Percentiles rank a stretch among this genome's conserved stretches.
Conservation (phyloP, 2,113 vertebrate genomes). For the Dascyllus trimaculatus region DNA sequence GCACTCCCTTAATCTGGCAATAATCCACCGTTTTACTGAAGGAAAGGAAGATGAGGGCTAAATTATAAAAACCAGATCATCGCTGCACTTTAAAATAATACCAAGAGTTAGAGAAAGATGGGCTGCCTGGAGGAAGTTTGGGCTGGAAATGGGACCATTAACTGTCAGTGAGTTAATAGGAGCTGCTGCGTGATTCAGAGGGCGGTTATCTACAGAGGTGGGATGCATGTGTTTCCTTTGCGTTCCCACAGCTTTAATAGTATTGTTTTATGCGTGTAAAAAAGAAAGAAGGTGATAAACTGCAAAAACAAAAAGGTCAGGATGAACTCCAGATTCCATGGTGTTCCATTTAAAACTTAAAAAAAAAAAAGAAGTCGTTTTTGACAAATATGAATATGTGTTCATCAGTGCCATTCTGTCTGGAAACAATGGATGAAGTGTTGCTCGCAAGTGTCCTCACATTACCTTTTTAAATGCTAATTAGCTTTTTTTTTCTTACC, state of each 20-base stretch:
- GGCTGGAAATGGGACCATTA: constrained; percentile 35
- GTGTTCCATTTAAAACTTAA: background rate
- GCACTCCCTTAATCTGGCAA: constrained; percentile 86
- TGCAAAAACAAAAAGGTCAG: background rate
- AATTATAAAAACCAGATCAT: constrained; percentile 77
- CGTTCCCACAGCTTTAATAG: background rate
- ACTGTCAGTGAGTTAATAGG: constrained; percentile 8
- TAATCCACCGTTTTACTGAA: constrained; percentile 84
- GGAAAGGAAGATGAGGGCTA: constrained; percentile 71
- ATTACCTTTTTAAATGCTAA: background rate
- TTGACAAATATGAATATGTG: too few relatives aligned
- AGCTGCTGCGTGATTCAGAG: constrained; percentile 7
- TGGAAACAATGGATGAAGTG: too few relatives aligned
- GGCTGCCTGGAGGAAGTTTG: constrained; percentile 36
- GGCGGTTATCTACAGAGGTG: constrained; percentile 15
- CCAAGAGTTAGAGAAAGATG: constrained; percentile 36
- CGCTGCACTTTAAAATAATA: constrained; percentile 60
- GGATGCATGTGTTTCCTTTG: background rate
- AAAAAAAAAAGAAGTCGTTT: too few relatives aligned
- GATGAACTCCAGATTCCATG: background rate
- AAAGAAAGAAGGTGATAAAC: background rate
- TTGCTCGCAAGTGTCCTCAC: background rate
- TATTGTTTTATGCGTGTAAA: background rate
- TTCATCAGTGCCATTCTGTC: too few relatives aligned
- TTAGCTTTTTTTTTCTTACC: background rate